These are phyloP conservation scores for Odobenus rosmarus DNA, from an alignment of 2,113 vertebrate species.

Conservation along the genomic window DNA sequence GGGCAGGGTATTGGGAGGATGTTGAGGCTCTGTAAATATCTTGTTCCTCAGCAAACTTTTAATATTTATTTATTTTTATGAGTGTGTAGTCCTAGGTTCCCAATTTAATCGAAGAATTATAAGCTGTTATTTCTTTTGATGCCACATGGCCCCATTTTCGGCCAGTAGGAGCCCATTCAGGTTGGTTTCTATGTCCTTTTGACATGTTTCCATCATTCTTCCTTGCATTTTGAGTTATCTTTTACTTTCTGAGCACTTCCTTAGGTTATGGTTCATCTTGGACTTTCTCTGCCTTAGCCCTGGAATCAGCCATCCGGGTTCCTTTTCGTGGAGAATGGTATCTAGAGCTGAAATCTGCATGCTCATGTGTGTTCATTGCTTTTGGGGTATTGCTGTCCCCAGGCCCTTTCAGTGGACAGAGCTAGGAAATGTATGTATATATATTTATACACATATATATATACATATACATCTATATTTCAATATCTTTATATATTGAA, in stretches of 20 bases:
- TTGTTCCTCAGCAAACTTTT: neutral
- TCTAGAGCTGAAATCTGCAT: neutral
- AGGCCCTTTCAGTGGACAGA: neutral
- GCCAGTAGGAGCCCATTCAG: neutral
- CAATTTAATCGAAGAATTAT: neutral
- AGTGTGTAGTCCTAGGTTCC: neutral
- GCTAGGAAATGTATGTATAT: neutral
- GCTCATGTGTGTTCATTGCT: neutral
- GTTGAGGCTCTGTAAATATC: neutral
- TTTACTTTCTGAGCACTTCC: neutral
- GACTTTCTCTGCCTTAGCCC: neutral
- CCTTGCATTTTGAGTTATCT: neutral
- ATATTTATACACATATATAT: neutral
- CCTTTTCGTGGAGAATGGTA: neutral
- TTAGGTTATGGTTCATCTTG: neutral
- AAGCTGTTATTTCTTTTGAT: slow-evolving; percentile 32
- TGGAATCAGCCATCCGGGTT: neutral
- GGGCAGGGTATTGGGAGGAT: neutral
- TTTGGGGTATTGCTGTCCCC: neutral
- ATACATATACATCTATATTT: neutral
- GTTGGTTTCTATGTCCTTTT: slow-evolving; percentile 32
- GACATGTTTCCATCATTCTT: neutral
- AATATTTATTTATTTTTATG: slow-evolving; percentile 18
- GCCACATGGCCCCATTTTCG: neutral
- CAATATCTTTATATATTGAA: neutral